Conservation (phyloP, 2,113 vertebrate genomes). For the human region GRCh38 chr2:143526001-143526500, state of each 20-base stretch:
- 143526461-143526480: conserved; percentile 54
- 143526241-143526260: conserved; percentile 61
- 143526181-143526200: conserved; percentile 62
- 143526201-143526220: conserved; percentile 10
- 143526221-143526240: conserved; percentile 19
- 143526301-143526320: conserved; percentile 68
- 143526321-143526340: conserved; percentile 62
- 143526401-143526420: conserved; percentile 74
- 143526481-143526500: conserved; percentile 45
- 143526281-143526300: conserved; percentile 60
- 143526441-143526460: conserved; percentile 53
- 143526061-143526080: conserved; percentile 68
- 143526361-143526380: conserved; percentile 63
- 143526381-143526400: conserved; percentile 46
- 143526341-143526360: conserved; percentile 74
- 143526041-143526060: conserved; percentile 72
- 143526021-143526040: conserved; percentile 60
- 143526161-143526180: conserved; percentile 56
- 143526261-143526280: conserved; percentile 20
- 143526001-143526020: conserved; percentile 75
- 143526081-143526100: conserved; percentile 66
- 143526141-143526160: conserved; percentile 53
- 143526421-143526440: conserved; percentile 69
- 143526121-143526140: conserved; percentile 69
- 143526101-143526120: background rate